phyloP scores from a whole-genome alignment of 2,888 invertebrate genomes.

The Bombylius discolor region DNA sequence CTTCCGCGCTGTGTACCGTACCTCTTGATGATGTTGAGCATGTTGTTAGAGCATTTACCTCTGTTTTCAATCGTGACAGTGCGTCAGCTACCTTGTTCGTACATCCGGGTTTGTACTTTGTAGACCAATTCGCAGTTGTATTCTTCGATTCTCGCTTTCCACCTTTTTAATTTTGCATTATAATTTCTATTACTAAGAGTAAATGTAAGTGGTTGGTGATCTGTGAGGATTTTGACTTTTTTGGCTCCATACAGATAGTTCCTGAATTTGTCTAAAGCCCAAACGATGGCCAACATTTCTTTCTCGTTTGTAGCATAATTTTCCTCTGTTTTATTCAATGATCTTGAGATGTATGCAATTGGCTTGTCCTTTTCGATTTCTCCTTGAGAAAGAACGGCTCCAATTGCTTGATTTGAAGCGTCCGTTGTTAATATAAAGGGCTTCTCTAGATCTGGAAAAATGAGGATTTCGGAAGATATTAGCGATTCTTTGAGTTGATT shows the following conservation, averaged over 20 bases:
- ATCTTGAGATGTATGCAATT: background rate
- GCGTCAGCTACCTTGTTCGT: conserved; percentile 1
- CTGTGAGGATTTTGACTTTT: too few species aligned
- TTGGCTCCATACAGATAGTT: background rate
- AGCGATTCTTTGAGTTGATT: conserved; percentile 3
- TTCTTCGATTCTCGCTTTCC: too few species aligned
- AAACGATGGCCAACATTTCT: conserved; percentile 1
- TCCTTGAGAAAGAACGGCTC: background rate
- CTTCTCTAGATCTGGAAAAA: too few species aligned
- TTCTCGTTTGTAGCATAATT: background rate
- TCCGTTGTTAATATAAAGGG: conserved; percentile 14
- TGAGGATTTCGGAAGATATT: conserved; percentile 8
- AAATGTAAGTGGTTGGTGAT: background rate
- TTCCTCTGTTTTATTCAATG: background rate
- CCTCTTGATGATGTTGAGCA: background rate
- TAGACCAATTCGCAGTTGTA: background rate
- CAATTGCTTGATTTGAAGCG: conserved; percentile 11
- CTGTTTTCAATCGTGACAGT: background rate
- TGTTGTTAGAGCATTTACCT: background rate
- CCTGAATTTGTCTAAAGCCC: conserved; percentile 6
- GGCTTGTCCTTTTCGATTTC: background rate
- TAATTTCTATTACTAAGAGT: background rate
- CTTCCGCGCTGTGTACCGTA: background rate
- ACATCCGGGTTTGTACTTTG: background rate
- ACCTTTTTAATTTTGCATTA: too few species aligned